Conservation (phyloP, 2,888 invertebrate genomes). For the Cerastis leucographa region DNA sequence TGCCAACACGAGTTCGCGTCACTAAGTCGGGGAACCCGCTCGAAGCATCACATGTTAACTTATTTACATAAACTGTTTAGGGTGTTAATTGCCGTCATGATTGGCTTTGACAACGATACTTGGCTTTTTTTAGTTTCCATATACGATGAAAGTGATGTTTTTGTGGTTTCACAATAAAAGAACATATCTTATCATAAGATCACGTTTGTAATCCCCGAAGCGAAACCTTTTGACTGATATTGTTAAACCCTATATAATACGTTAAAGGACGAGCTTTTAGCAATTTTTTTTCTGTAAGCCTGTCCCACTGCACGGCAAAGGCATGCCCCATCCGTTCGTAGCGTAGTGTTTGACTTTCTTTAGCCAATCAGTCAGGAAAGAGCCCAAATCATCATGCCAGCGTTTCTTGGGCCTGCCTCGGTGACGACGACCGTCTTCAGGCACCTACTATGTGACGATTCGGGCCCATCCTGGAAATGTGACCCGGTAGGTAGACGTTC, state of each 20-base stretch:
- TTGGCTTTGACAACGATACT: not conserved
- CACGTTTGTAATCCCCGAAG: not conserved
- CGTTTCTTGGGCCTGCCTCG: no score
- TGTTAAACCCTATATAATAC: not conserved
- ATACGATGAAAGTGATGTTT: not conserved
- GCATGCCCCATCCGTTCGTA: no score
- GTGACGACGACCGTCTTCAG: no score
- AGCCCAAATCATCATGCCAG: no score
- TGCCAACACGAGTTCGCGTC: not conserved
- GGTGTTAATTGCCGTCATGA: constrained; percentile 1
- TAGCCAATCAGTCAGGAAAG: no score
- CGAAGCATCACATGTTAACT: not conserved
- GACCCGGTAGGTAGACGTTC: no score
- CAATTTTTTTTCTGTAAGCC: no score
- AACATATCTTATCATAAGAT: not conserved
- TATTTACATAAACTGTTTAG: constrained; percentile 21
- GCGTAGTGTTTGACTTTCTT: no score
- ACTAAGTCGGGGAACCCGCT: constrained; percentile 28
- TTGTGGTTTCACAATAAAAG: not conserved
- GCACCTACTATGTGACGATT: no score
- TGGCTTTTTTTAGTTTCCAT: constrained; percentile 2
- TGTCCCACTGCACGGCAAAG: no score
- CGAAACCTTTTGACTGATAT: not conserved
- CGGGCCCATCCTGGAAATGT: no score
- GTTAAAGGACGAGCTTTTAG: not conserved